phyloP scores from a whole-genome alignment of 2,113 vertebrate genomes.

The Syngnathus scovelli region DNA sequence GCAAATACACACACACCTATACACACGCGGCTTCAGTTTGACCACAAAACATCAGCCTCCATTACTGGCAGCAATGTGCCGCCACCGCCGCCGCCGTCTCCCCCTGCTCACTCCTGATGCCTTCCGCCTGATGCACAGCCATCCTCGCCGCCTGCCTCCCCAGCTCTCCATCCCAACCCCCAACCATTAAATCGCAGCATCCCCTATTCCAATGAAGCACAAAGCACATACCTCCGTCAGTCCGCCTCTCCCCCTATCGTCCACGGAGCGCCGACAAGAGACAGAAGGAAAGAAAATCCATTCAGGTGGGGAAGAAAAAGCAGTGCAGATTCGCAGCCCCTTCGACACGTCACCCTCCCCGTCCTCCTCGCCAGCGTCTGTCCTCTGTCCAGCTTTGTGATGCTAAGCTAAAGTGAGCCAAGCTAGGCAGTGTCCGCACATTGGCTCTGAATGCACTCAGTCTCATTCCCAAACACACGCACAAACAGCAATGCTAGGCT shows the following conservation, averaged over 20 bases:
- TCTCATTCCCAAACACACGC: slow-evolving; percentile 58
- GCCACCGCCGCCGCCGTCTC: slow-evolving; percentile 48
- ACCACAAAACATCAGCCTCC: slow-evolving; percentile 68
- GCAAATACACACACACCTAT: slow-evolving; percentile 14
- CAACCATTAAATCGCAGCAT: slow-evolving; percentile 56
- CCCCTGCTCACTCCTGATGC: slow-evolving; percentile 47
- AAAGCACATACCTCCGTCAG: slow-evolving; percentile 58
- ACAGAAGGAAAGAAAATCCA: slow-evolving; percentile 51
- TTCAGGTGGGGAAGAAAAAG: slow-evolving; percentile 50
- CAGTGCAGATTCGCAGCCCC: slow-evolving; percentile 42
- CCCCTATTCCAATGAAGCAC: slow-evolving; percentile 25
- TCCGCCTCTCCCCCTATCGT: slow-evolving; percentile 28
- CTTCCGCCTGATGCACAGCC: slow-evolving; percentile 52
- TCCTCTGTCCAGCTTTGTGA: slow-evolving; percentile 68
- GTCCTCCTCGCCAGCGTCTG: slow-evolving; percentile 60
- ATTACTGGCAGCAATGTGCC: slow-evolving; percentile 60
- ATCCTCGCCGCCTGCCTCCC: slow-evolving; percentile 21
- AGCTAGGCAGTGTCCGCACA: slow-evolving; percentile 63
- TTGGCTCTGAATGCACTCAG: slow-evolving; percentile 46
- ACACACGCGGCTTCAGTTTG: slow-evolving; percentile 56
- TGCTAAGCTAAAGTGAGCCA: slow-evolving; percentile 78
- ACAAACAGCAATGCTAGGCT: slow-evolving; percentile 45
- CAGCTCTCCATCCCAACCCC: slow-evolving; percentile 47
- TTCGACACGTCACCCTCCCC: slow-evolving; percentile 56
- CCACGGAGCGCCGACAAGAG: slow-evolving; percentile 41